Percentiles rank a stretch among this genome's conserved stretches.
These are phyloP conservation scores for Cyanoderma ruficeps DNA, from an alignment of 2,113 vertebrate genomes.

Conservation along the genomic window DNA sequence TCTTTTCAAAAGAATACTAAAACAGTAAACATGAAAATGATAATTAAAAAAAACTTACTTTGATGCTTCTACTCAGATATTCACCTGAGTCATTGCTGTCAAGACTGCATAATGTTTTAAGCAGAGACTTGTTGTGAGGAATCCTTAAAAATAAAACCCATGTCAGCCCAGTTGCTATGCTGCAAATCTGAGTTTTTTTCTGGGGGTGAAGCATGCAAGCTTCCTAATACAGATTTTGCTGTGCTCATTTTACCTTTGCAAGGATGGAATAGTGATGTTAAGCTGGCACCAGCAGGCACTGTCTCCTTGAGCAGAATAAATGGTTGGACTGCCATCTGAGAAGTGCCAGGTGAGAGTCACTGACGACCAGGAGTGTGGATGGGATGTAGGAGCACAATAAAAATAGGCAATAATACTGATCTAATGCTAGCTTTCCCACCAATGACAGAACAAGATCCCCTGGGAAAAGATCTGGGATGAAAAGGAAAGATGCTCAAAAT, in stretches of 20 bases:
- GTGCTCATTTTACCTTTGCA: neutral
- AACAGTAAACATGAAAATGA: neutral
- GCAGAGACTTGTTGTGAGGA: neutral
- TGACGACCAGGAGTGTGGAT: neutral
- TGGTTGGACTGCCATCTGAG: rapidly evolving
- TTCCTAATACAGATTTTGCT: neutral
- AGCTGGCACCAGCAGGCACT: neutral
- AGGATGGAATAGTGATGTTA: neutral
- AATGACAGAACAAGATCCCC: neutral
- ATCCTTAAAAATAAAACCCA: neutral
- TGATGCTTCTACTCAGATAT: neutral
- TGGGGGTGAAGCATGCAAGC: neutral
- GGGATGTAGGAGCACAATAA: neutral
- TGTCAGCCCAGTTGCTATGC: neutral
- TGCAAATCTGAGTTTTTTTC: neutral
- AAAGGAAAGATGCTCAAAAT: neutral
- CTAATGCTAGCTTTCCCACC: neutral
- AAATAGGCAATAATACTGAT: neutral
- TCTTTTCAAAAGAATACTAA: neutral
- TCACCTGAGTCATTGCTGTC: neutral
- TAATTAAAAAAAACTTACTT: neutral
- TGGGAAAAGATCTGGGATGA: neutral
- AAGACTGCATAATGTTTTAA: neutral
- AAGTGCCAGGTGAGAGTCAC: neutral
- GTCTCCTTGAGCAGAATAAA: neutral